phyloP scores from a whole-genome alignment of 2,113 vertebrate species.

The Motacilla alba region DNA sequence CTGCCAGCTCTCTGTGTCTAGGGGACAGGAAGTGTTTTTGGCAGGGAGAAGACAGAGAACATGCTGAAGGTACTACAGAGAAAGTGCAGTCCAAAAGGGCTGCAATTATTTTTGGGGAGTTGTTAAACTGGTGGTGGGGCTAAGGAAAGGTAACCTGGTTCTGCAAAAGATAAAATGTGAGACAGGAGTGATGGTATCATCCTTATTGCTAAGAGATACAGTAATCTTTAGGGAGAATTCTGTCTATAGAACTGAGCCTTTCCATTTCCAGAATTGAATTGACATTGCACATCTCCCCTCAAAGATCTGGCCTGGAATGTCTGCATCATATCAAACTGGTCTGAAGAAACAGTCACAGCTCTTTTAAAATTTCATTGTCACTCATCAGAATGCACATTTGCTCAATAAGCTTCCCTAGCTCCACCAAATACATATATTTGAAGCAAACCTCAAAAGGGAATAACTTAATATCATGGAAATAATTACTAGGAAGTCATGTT shows the following conservation, averaged over 20 bases:
- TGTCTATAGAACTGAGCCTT: neutral
- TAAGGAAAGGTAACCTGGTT: neutral
- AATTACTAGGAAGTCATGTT: neutral
- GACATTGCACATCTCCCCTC: neutral
- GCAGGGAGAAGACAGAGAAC: neutral
- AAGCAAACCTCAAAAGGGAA: neutral
- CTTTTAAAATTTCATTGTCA: neutral
- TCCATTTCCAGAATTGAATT: neutral
- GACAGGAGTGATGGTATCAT: neutral
- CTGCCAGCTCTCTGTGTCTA: neutral
- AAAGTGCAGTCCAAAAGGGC: neutral
- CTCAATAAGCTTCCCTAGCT: neutral
- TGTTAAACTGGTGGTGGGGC: neutral
- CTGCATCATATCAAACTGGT: neutral
- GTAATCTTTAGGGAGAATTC: neutral
- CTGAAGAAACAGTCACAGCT: neutral
- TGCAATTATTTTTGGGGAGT: neutral
- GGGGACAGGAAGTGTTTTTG: conserved; percentile 24
- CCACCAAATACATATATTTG: neutral
- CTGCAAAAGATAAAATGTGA: neutral
- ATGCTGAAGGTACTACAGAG: neutral
- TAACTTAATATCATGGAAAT: neutral
- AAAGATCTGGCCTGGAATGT: neutral
- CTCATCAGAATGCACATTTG: neutral
- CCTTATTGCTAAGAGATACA: neutral